Percentiles rank a stretch among this genome's conserved stretches.
These are phyloP conservation scores for Augochlorella aurata DNA, from an alignment of 2,888 invertebrate species.

Conservation along the genomic window DNA sequence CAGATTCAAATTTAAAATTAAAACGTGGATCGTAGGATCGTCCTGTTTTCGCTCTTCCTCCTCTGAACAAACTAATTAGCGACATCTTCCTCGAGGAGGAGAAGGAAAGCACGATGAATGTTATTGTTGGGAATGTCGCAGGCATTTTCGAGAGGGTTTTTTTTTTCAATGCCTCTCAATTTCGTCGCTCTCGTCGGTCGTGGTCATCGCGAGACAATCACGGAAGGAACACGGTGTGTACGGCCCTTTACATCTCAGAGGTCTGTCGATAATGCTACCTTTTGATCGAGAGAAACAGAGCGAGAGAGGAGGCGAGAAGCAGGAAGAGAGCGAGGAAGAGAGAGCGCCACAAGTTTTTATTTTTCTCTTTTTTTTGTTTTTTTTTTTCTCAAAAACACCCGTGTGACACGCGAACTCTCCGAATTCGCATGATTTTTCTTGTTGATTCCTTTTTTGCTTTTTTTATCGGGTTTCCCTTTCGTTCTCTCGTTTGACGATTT, in stretches of 20 bases:
- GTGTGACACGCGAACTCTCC: neutral
- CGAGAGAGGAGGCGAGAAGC: conserved; percentile 47
- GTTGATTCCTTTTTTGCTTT: conserved; percentile 13
- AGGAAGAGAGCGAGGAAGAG: conserved; percentile 47
- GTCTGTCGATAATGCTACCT: neutral
- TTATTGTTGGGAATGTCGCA: conserved; percentile 66
- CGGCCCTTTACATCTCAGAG: neutral
- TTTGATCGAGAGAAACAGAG: conserved; percentile 12
- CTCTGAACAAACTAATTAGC: neutral
- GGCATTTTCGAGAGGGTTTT: conserved; percentile 60
- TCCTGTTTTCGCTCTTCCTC: neutral
- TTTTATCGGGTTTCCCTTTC: neutral
- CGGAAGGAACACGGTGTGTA: neutral
- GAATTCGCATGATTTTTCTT: conserved; percentile 13
- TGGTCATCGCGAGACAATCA: neutral
- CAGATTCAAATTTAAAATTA: conserved; percentile 34
- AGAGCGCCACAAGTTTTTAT: conserved; percentile 37
- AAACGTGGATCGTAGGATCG: conserved; percentile 28
- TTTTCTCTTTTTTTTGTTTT: conserved; percentile 2
- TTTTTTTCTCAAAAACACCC: neutral
- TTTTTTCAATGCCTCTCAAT: conserved; percentile 24
- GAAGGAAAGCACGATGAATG: conserved; percentile 59
- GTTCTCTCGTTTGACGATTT: conserved; percentile 40
- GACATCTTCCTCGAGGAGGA: conserved; percentile 23
- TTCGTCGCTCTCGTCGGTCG: conserved; percentile 37